A percentile compares a stretch with the other conserved stretches of the same genome.
phyloP scores from a whole-genome alignment of 2,797 vertebrate genomes.

The Apogon hyalosoma region DNA sequence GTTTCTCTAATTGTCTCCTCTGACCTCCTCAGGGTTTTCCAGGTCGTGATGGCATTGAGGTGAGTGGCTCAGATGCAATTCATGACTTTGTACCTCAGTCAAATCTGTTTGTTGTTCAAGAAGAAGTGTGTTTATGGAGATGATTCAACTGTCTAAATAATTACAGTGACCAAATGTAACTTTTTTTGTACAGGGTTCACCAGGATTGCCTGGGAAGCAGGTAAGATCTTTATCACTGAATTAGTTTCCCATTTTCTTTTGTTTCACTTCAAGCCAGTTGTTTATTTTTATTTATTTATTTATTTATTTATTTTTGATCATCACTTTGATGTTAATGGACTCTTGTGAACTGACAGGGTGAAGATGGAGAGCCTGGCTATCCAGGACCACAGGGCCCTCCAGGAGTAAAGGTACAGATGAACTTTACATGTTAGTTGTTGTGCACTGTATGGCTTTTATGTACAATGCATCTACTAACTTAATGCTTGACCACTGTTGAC shows the following conservation, averaged over 20 bases:
- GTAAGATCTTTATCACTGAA: conserved; percentile 67
- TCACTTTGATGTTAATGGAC: conserved; percentile 6
- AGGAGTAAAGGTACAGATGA: conserved; percentile 85
- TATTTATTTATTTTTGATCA: background rate
- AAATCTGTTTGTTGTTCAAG: background rate
- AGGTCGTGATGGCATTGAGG: conserved; percentile 87
- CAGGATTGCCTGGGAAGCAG: conserved; percentile 88
- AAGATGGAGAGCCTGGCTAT: conserved; percentile 86
- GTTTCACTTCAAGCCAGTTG: background rate
- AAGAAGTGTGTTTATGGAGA: background rate
- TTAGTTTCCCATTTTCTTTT: background rate
- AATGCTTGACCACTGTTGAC: conserved; percentile 8
- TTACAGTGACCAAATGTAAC: conserved; percentile 1
- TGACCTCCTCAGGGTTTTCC: conserved; percentile 83
- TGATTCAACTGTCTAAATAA: conserved; percentile 6
- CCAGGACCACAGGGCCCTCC: conserved; percentile 85
- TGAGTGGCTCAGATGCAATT: conserved; percentile 69
- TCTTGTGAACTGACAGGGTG: conserved; percentile 83
- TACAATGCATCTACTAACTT: background rate
- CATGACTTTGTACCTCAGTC: background rate
- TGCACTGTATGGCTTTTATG: background rate
- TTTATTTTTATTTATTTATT: no score
- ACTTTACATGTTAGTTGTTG: background rate
- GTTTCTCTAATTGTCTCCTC: conserved; percentile 3
- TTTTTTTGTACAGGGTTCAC: conserved; percentile 82